These are phyloP conservation scores for Aphidius ervi DNA, from an alignment of 1,140 invertebrate genomes.

Conservation along the genomic window DNA sequence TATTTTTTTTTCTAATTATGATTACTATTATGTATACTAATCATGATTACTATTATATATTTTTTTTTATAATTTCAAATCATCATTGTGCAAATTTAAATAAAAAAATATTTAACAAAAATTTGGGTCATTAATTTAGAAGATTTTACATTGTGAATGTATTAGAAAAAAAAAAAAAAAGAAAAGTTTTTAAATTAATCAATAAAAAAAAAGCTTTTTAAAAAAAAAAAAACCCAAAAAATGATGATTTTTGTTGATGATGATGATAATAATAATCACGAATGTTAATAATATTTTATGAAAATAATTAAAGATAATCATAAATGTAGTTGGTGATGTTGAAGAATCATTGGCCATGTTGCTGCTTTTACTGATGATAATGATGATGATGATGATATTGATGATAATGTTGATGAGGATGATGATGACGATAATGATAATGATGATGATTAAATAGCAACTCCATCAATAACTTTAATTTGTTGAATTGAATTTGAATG, in stretches of 20 bases:
- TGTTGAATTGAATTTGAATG: no score
- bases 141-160: no score
- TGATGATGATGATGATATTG: neutral
- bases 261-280: no score
- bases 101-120: neutral
- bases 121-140: no score
- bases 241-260: no score
- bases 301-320: no score
- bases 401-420: constrained; percentile 3
- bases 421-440: neutral
- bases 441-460: constrained; percentile 31
- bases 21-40: constrained; percentile 15
- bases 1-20: constrained; percentile 14
- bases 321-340: no score
- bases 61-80: neutral
- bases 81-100: neutral
- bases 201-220: no score
- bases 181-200: no score
- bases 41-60: constrained; percentile 14
- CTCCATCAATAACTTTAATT: constrained; percentile 26
- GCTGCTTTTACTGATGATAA: constrained; percentile 1
- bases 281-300: neutral
- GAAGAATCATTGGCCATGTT: neutral
- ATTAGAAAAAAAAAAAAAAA: no score
- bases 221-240: no score